These are phyloP conservation scores for Rhagophthalmus giganteus DNA, from an alignment of 2,888 invertebrate genomes.

Conservation along the genomic window DNA sequence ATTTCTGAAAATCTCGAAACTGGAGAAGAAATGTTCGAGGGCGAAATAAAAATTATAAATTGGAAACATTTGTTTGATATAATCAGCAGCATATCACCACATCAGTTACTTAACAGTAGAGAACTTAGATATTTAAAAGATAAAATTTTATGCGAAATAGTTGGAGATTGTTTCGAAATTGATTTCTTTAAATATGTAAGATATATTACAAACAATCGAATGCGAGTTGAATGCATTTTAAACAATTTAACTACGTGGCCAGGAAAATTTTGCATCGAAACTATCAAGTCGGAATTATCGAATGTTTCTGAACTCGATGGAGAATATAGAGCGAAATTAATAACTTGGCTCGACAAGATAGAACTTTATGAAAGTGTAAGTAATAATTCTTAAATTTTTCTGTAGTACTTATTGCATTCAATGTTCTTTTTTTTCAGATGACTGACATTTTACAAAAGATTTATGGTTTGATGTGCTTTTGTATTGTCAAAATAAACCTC, in stretches of 20 bases:
- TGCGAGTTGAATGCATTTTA: constrained; percentile 59
- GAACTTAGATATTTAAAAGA: constrained; percentile 63
- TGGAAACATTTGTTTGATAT: constrained; percentile 55
- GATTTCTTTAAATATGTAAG: constrained; percentile 60
- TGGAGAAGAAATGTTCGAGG: constrained; percentile 46
- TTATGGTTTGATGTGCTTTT: constrained; percentile 66
- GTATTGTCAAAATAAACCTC: constrained; percentile 60
- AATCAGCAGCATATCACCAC: constrained; percentile 63
- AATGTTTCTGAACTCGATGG: constrained; percentile 54
- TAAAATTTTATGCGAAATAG: constrained; percentile 62
- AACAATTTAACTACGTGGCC: constrained; percentile 62
- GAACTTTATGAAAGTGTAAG: constrained; percentile 65
- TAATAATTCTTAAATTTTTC: constrained; percentile 4
- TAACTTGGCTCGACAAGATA: constrained; percentile 64
- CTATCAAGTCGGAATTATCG: constrained; percentile 58
- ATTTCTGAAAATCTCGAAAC: constrained; percentile 41
- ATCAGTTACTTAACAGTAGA: constrained; percentile 57
- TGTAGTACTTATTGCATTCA: neutral
- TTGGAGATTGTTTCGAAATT: constrained; percentile 58
- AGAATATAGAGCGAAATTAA: constrained; percentile 51
- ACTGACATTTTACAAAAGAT: constrained; percentile 59
- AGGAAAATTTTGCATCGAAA: constrained; percentile 60
- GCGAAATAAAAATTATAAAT: constrained; percentile 44
- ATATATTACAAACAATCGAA: constrained; percentile 58
- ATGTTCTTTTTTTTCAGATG: constrained; percentile 54